These are phyloP conservation scores for Penaeus indicus DNA, from an alignment of 1,140 invertebrate genomes.

Conservation along the genomic window DNA sequence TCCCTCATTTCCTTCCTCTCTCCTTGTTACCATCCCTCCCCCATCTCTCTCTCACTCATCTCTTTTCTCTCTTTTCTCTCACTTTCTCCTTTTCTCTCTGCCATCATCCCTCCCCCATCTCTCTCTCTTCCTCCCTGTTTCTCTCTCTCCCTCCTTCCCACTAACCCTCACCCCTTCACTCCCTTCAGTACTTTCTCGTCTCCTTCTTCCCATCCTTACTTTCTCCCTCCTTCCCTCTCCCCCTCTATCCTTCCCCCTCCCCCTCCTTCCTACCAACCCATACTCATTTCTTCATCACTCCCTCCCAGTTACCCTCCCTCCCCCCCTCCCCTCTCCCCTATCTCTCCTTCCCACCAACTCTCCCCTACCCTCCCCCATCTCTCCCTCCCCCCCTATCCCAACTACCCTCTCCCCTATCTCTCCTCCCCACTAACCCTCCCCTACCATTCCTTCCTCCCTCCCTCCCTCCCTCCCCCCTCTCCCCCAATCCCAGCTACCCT, in stretches of 20 bases:
- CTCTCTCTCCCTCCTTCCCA: too few relatives aligned
- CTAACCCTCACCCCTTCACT: neutral
- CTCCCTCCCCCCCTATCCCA: neutral
- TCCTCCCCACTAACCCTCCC: neutral
- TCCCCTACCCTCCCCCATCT: neutral
- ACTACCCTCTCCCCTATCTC: neutral
- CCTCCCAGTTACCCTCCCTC: neutral
- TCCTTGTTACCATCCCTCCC: neutral
- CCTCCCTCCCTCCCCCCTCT: neutral
- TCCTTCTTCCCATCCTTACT: neutral
- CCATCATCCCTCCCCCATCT: neutral
- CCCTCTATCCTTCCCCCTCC: neutral
- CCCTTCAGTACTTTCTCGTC: neutral
- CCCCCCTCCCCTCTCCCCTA: too few relatives aligned
- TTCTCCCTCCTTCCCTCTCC: neutral
- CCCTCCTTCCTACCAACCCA: neutral
- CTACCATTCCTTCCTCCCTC: neutral
- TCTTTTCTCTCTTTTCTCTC: neutral
- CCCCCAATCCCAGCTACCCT: neutral
- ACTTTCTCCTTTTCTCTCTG: neutral
- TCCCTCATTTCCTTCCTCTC: neutral
- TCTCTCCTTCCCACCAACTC: neutral
- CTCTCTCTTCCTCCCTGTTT: too few relatives aligned
- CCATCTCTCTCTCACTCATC: too few relatives aligned
- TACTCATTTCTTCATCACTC: neutral